A percentile compares a stretch with the other conserved stretches of the same genome.
These are phyloP conservation scores for Orthosia incerta DNA, from an alignment of 2,888 invertebrate species.

Conservation along the genomic window DNA sequence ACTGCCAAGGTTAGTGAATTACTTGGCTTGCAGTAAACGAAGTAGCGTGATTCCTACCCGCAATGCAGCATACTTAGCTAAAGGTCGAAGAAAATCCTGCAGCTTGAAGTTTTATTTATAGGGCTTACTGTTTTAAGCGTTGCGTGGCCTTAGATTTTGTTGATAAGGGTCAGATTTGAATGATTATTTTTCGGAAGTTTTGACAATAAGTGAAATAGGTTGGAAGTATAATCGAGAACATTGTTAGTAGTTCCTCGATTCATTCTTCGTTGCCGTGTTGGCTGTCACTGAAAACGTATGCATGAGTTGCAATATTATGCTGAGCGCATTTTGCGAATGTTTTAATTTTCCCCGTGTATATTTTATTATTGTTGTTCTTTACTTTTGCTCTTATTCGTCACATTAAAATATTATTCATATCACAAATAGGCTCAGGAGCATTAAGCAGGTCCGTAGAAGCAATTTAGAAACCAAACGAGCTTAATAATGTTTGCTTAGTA, in stretches of 20 bases:
- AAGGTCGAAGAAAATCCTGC: constrained; percentile 85
- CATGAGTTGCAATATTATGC: no score
- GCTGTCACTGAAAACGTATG: background rate
- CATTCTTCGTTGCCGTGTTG: background rate
- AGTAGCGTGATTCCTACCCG: constrained; percentile 84
- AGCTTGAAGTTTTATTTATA: constrained; percentile 59
- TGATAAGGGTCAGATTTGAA: constrained; percentile 25
- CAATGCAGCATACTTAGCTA: constrained; percentile 83
- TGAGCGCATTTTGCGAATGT: no score
- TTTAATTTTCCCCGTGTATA: no score
- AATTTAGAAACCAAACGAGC: no score
- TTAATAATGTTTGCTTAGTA: no score
- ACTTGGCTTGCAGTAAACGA: constrained; percentile 77
- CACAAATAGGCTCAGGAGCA: no score
- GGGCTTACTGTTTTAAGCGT: constrained; percentile 38
- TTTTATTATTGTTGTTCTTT: no score
- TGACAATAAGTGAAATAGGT: background rate
- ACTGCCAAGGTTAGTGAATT: constrained; percentile 75
- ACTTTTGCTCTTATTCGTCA: no score
- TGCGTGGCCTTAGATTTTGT: constrained; percentile 30
- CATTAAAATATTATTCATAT: no score
- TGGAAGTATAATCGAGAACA: background rate
- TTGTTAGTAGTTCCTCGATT: background rate
- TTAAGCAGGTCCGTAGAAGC: no score
- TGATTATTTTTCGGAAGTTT: constrained; percentile 15